Evolutionary conservation across 2,113 vertebrate species (phyloP), one percentile per base, ranked within the genome.

Genomic region (Nycticebus coucang): DNA sequence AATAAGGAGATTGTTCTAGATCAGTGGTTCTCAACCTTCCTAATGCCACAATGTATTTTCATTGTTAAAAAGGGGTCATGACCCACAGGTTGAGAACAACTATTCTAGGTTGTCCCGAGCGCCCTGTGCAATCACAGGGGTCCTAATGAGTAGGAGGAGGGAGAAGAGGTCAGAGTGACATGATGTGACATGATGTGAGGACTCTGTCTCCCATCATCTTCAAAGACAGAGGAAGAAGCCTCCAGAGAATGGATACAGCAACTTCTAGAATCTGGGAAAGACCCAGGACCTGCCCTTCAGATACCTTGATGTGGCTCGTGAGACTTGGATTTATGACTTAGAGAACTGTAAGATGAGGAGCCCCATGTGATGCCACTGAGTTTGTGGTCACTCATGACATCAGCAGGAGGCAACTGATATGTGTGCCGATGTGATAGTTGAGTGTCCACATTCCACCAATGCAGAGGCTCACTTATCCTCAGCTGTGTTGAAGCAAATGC

Each of bases 171-270:
- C 74, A 18, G 19, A 41, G n/a, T 28, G 35, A 22, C 14, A 0
- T 15, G 2, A 10, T 7, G 2, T 33, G 41, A 55, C 7, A 59
- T 41, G 45, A 50, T 50, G 45, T 50, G 45, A 74, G n/a, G 68
- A 87, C 59, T 82, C 10, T 0, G 26, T 17, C 41, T 0, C 4
- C 21, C 66, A 0, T 28, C 28, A 26, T 64, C 24, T 62, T 78
- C 72, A 64, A 77, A 80, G 57, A n/a, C 0, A 14, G 7, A 53
- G 68, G 24, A 81, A 81, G 45, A 21, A 17, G n/a, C 14, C 14
- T 14, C 2, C 8, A 7, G 80, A 74, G 35, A 28, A 2, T 71
- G 28, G 62, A 35, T 14, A 2, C 1, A 53, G 9, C 14, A 64
- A 13, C 37, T 19, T 75, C n/a, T 30, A 45, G 60, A n/a, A 19